phyloP scores from a whole-genome alignment of 2,113 vertebrate genomes.

The Macrotus californicus region DNA sequence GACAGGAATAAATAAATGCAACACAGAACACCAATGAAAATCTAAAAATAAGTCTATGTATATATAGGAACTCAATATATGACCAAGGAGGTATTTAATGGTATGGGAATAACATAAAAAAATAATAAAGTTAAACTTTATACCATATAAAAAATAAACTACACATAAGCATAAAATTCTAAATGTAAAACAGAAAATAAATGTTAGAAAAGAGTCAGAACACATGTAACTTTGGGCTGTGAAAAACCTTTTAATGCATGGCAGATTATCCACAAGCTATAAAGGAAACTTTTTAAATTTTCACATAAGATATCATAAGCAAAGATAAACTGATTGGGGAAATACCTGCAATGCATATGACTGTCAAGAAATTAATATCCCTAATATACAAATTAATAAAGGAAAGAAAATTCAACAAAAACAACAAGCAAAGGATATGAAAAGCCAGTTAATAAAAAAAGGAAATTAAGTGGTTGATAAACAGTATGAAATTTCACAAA shows the following conservation, averaged over 20 bases:
- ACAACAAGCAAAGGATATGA: not conserved
- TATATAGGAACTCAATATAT: not conserved
- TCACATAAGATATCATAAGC: not conserved
- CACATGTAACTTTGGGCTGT: not conserved
- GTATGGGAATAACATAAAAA: not conserved
- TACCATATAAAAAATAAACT: conserved; percentile 12
- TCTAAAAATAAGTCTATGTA: not conserved
- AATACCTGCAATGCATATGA: not conserved
- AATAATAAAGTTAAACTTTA: not conserved
- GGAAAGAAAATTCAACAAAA: not conserved
- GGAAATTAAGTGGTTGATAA: not conserved
- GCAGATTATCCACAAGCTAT: not conserved
- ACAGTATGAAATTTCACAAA: not conserved
- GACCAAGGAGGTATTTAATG: not conserved
- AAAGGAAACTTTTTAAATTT: not conserved
- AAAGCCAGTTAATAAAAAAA: not conserved
- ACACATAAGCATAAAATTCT: not conserved
- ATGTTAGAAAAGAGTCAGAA: not conserved
- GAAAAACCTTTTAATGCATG: not conserved
- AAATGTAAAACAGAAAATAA: not conserved
- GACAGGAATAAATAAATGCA: not conserved
- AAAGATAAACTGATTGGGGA: not conserved
- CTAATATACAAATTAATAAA: not conserved
- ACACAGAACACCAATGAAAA: not conserved
- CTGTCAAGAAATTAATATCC: not conserved